Percentiles rank a stretch among this genome's conserved stretches.
These are phyloP conservation scores for Aporrectodea caliginosa DNA, from an alignment of 1,140 invertebrate species.

Conservation along the genomic window DNA sequence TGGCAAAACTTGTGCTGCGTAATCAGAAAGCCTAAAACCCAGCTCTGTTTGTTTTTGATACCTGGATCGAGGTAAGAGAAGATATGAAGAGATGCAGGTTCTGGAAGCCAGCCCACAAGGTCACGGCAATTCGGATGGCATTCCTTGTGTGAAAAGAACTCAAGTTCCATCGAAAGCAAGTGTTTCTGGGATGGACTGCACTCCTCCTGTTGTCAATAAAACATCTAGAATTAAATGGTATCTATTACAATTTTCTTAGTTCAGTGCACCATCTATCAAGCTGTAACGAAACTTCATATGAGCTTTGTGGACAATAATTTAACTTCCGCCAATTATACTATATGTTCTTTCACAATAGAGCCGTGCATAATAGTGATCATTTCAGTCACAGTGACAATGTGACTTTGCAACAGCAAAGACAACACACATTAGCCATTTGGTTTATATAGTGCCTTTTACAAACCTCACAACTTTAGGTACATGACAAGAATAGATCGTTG, in stretches of 20 bases:
- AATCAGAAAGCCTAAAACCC: neutral
- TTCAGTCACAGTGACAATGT: neutral
- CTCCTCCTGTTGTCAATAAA: slow-evolving; percentile 40
- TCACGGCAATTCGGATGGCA: slow-evolving; percentile 59
- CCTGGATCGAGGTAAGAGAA: slow-evolving; percentile 60
- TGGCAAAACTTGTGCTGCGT: neutral
- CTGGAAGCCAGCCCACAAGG: slow-evolving; percentile 57
- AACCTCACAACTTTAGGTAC: too few relatives aligned
- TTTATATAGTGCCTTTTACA: too few relatives aligned
- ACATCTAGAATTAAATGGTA: neutral
- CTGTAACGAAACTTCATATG: neutral
- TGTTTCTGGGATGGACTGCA: slow-evolving; percentile 57
- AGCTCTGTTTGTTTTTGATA: slow-evolving; percentile 34
- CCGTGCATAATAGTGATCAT: neutral
- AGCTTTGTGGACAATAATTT: neutral
- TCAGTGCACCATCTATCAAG: neutral
- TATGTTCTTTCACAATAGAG: neutral
- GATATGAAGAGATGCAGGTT: slow-evolving; percentile 53
- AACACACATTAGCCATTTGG: too few relatives aligned
- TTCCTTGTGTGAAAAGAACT: slow-evolving; percentile 52
- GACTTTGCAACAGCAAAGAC: too few relatives aligned
- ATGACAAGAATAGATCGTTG: too few relatives aligned
- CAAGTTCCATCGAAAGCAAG: slow-evolving; percentile 55
- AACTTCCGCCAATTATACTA: neutral
- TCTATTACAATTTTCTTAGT: neutral